Percentiles rank a stretch among this genome's conserved stretches.
These are phyloP conservation scores for Charaxes varanes DNA, from an alignment of 1,140 invertebrate species.

Conservation along the genomic window DNA sequence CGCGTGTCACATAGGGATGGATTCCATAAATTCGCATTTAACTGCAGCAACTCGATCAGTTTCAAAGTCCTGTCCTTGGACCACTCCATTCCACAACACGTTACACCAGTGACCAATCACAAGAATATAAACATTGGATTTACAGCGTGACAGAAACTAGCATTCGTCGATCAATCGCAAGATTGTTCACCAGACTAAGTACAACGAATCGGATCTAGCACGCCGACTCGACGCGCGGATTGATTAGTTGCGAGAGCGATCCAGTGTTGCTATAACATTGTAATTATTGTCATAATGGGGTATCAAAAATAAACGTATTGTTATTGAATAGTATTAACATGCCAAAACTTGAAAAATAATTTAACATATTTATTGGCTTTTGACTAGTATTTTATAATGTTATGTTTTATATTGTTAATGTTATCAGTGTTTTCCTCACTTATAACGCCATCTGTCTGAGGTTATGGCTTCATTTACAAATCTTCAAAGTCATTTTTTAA, in stretches of 20 bases:
- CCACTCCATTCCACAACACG: slow-evolving; percentile 53
- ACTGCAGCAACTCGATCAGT: slow-evolving; percentile 56
- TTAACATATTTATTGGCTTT: too few species aligned
- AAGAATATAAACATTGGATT: slow-evolving; percentile 41
- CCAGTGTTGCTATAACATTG: slow-evolving; percentile 13
- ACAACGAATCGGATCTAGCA: slow-evolving; percentile 3
- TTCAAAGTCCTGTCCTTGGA: slow-evolving; percentile 63
- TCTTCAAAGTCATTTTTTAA: too few species aligned
- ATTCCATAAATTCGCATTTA: slow-evolving; percentile 60
- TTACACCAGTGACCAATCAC: slow-evolving; percentile 24
- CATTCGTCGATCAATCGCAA: slow-evolving; percentile 44
- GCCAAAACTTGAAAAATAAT: too few species aligned
- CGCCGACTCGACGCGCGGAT: slow-evolving; percentile 16
- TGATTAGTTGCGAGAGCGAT: slow-evolving; percentile 24
- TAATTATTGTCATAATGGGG: too few species aligned
- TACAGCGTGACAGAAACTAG: slow-evolving; percentile 11
- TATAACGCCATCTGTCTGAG: too few species aligned
- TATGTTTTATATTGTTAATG: too few species aligned
- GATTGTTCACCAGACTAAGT: slow-evolving; percentile 39
- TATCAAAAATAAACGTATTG: too few species aligned
- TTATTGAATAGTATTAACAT: too few species aligned
- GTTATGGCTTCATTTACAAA: too few species aligned
- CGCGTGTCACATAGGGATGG: slow-evolving; percentile 54
- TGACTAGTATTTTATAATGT: too few species aligned
- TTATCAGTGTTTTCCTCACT: too few species aligned